Conservation (phyloP, 30 jellyfish, hydroid and myxozoan genomes). For the Hydractinia echinata region DNA sequence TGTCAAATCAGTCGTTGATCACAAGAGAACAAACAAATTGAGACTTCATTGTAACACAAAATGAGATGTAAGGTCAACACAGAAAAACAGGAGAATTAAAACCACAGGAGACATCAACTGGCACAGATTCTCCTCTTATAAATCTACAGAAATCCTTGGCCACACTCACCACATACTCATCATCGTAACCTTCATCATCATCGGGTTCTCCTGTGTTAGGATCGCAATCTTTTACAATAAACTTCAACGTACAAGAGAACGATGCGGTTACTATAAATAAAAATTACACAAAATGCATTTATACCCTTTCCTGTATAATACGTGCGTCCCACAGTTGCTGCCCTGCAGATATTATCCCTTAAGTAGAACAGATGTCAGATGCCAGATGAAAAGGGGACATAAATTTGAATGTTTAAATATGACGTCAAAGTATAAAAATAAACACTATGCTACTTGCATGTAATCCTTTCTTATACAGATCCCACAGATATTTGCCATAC, state of each 20-base stretch:
- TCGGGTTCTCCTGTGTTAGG: constrained; percentile 99
- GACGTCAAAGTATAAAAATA: too few relatives aligned
- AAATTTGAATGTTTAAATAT: too few relatives aligned
- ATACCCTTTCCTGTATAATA: not conserved
- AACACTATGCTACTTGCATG: too few relatives aligned
- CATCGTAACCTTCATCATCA: constrained; percentile 94
- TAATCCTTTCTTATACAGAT: too few relatives aligned
- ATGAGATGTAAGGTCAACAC: not conserved
- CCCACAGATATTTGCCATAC: too few relatives aligned
- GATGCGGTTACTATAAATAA: constrained; percentile 79
- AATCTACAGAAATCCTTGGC: too few relatives aligned
- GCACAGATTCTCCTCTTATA: not conserved
- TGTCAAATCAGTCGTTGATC: not conserved
- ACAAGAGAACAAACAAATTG: not conserved
- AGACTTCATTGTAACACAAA: not conserved
- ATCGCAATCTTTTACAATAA: constrained; percentile 92
- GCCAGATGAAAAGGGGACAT: too few relatives aligned
- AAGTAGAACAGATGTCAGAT: too few relatives aligned
- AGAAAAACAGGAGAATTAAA: not conserved
- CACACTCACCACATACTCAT: constrained; percentile 90
- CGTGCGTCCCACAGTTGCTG: too few relatives aligned
- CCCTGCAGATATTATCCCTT: too few relatives aligned
- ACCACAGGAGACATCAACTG: not conserved
- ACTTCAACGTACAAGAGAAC: constrained; percentile 86
- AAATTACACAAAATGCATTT: not conserved